These are phyloP conservation scores for Misgurnus mizolepis DNA, from an alignment of 2,113 vertebrate genomes.

Conservation along the genomic window DNA sequence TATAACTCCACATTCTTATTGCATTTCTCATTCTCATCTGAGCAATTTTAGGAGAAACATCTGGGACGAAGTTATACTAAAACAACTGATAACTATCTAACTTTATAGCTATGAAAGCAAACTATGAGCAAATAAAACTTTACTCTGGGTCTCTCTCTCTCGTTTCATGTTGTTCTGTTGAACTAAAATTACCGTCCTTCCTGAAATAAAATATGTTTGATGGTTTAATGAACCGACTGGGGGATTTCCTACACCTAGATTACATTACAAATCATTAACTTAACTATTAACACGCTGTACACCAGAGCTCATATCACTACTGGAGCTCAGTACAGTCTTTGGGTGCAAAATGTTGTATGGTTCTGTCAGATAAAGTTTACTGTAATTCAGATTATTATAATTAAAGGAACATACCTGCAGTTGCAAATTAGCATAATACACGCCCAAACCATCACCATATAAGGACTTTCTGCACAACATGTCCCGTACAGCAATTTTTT, in stretches of 20 bases:
- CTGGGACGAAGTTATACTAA: too few relatives aligned
- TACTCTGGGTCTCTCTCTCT: not conserved
- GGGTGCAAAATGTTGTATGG: not conserved
- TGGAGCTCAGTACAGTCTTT: not conserved
- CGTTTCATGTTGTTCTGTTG: not conserved
- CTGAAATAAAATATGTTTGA: not conserved
- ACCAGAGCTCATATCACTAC: not conserved
- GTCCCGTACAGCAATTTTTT: not conserved
- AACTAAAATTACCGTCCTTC: not conserved
- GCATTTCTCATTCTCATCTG: too few relatives aligned
- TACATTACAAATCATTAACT: slow-evolving; percentile 22
- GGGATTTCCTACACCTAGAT: slow-evolving; percentile 13
- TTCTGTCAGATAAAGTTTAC: too few relatives aligned
- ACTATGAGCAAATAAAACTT: too few relatives aligned
- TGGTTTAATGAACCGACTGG: slow-evolving; percentile 6
- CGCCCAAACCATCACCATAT: not conserved
- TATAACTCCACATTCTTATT: too few relatives aligned
- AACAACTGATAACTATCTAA: too few relatives aligned
- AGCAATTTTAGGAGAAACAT: too few relatives aligned
- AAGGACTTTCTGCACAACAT: not conserved
- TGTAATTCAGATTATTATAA: too few relatives aligned
- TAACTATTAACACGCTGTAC: not conserved
- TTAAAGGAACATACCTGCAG: not conserved
- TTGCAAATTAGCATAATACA: not conserved
- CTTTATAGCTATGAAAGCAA: too few relatives aligned